Evolutionary conservation across 2,797 vertebrate species (phyloP).

Genomic region (Linurgus olivaceus): DNA sequence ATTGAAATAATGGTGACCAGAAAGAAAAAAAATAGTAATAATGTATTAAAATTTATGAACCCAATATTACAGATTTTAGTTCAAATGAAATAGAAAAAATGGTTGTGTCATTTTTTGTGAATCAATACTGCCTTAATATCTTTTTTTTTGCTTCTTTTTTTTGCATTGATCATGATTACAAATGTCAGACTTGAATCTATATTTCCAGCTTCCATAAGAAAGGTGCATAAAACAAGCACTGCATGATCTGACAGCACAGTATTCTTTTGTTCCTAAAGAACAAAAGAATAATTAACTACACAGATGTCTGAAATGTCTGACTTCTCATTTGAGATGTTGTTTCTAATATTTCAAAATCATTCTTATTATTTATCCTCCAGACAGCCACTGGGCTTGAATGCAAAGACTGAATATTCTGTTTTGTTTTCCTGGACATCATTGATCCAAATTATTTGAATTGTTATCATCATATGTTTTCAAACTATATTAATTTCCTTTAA

Average conservation of each 20-base stretch:
- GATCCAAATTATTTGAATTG: neutral
- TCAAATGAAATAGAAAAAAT: neutral
- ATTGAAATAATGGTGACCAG: neutral
- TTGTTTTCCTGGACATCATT: neutral
- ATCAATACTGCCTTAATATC: neutral
- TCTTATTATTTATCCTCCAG: neutral
- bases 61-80: neutral
- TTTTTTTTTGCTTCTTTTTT: neutral
- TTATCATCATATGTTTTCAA: neutral
- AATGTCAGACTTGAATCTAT: conserved; percentile 17
- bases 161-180: conserved; percentile 20
- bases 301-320: neutral
- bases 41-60: neutral
- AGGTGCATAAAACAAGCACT: neutral
- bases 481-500: neutral
- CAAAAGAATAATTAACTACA: conserved; percentile 67
- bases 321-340: conserved; percentile 13
- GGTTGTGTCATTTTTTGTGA: neutral
- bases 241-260: neutral
- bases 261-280: conserved; percentile 52
- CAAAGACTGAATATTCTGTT: neutral
- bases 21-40: neutral
- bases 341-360: conserved; percentile 37
- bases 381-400: neutral
- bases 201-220: conserved; percentile 14